Conservation (phyloP, 2,888 invertebrate species). For the Ennomos erosarius region DNA sequence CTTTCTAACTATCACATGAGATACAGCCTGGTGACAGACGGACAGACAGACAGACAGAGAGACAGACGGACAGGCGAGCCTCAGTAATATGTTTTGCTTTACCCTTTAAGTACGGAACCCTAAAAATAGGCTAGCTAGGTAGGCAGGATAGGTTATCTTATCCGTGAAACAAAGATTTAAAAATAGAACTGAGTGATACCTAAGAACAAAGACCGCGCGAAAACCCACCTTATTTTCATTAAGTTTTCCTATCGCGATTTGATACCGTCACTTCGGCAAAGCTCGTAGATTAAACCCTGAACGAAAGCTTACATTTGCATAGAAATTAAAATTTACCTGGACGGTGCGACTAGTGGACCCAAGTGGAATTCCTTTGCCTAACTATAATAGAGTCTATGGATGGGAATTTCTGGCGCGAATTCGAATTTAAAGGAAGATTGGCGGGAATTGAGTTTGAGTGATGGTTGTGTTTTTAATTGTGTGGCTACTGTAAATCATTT, state of each 20-base stretch:
- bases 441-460: slow-evolving; percentile 34
- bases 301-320: slow-evolving; percentile 83
- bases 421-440: slow-evolving; percentile 52
- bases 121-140: too few species aligned
- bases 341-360: slow-evolving; percentile 68
- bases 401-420: slow-evolving; percentile 54
- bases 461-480: slow-evolving; percentile 29
- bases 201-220: slow-evolving; percentile 2
- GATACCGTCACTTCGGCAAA: slow-evolving; percentile 71
- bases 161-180: too few species aligned
- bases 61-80: too few species aligned
- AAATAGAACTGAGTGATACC: slow-evolving; percentile 15
- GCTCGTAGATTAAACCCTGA: slow-evolving; percentile 78
- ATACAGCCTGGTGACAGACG: too few species aligned
- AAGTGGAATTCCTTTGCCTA: slow-evolving; percentile 70
- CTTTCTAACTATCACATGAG: too few species aligned
- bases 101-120: too few species aligned
- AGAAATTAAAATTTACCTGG: slow-evolving; percentile 85
- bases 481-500: too few species aligned
- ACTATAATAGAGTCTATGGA: slow-evolving; percentile 47
- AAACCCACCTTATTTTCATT: slow-evolving; percentile 70
- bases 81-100: too few species aligned
- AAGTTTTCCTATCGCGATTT: slow-evolving; percentile 74
- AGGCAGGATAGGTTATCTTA: too few species aligned
- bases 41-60: not conserved